Percentiles rank a stretch among this genome's conserved stretches.
Evolutionary conservation across 2,888 invertebrate genomes (phyloP).

Genomic region (Agrotis ipsilon): DNA sequence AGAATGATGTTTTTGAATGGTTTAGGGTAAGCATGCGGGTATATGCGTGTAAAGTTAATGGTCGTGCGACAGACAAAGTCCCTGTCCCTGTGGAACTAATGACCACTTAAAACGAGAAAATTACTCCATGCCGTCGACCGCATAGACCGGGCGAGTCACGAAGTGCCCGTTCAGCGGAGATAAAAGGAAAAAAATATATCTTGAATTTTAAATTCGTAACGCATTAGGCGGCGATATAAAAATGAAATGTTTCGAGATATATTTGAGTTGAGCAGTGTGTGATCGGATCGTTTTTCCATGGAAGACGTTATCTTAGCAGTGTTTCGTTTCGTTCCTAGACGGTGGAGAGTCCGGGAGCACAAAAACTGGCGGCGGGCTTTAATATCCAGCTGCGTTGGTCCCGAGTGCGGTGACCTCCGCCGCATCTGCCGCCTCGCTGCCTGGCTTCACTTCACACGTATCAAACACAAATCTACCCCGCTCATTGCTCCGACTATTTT

Average conservation of each 20-base stretch:
- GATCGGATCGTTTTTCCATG: conserved; percentile 55
- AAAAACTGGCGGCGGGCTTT: conserved; percentile 80
- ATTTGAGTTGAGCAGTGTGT: conserved; percentile 34
- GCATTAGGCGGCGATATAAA: conserved; percentile 63
- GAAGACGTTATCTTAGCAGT: conserved; percentile 66
- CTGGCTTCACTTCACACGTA: conserved; percentile 79
- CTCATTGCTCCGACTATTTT: conserved; percentile 60
- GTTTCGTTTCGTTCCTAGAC: conserved; percentile 70
- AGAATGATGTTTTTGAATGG: conserved; percentile 69
- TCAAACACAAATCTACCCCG: conserved; percentile 75
- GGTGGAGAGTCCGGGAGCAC: conserved; percentile 69
- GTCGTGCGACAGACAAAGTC: conserved; percentile 83
- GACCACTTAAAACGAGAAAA: conserved; percentile 88
- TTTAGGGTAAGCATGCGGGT: conserved; percentile 69
- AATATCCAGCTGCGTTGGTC: conserved; percentile 82
- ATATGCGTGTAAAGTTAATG: conserved; percentile 84
- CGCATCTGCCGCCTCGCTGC: conserved; percentile 82
- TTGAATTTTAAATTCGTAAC: conserved; percentile 71
- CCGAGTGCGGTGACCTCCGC: conserved; percentile 85
- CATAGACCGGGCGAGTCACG: conserved; percentile 85
- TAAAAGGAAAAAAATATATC: conserved; percentile 66
- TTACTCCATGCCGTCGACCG: conserved; percentile 79
- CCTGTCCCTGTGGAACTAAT: conserved; percentile 87
- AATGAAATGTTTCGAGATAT: conserved; percentile 47
- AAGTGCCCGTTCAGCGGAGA: conserved; percentile 74